These are phyloP conservation scores for Barnardius zonarius DNA, from an alignment of 2,113 vertebrate genomes.

Conservation along the genomic window DNA sequence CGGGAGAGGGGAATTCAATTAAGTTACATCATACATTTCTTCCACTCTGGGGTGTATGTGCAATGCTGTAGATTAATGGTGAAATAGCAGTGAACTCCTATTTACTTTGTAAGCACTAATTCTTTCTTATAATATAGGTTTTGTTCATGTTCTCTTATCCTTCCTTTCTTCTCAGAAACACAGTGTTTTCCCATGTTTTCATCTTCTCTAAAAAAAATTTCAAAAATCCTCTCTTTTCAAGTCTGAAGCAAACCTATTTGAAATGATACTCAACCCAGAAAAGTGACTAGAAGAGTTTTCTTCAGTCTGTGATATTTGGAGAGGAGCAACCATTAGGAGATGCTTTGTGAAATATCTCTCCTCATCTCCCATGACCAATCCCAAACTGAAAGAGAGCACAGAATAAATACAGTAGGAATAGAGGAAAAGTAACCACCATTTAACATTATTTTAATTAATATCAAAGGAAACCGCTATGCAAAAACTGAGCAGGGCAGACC, in stretches of 20 bases:
- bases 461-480: neutral
- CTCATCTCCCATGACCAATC: neutral
- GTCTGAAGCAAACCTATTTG: neutral
- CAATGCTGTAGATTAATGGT: neutral
- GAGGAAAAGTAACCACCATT: neutral
- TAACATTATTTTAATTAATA: neutral
- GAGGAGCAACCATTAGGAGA: accelerated
- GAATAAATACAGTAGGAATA: neutral
- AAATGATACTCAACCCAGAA: neutral
- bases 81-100: neutral
- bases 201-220: neutral
- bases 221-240: neutral
- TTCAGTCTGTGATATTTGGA: neutral
- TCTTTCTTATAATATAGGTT: neutral
- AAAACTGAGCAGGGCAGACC: neutral
- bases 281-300: neutral
- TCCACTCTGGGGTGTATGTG: neutral
- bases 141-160: neutral
- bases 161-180: neutral
- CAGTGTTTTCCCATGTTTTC: neutral
- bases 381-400: neutral
- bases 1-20: neutral
- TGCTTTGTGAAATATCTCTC: neutral
- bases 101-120: neutral
- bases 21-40: neutral